Evolutionary conservation across 1,140 invertebrate species (phyloP).

Genomic region (Drosophila bocqueti): DNA sequence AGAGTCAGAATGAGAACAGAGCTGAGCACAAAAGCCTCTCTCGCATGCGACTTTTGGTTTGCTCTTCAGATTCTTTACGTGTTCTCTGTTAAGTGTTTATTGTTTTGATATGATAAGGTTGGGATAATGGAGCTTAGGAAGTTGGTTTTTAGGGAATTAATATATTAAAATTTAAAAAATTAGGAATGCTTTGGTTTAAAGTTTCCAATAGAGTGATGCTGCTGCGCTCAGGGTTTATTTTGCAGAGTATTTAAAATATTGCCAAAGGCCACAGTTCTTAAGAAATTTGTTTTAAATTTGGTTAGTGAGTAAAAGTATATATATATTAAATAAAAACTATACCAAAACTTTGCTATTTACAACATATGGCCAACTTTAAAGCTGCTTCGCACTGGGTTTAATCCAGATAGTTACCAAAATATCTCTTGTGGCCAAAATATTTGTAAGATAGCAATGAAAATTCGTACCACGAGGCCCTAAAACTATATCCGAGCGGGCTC

Average conservation of each 20-base stretch:
- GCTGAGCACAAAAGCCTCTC: conserved; percentile 17
- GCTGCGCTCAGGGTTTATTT: too few relatives aligned
- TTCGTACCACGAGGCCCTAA: neutral
- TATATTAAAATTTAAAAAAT: neutral
- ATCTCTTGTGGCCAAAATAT: neutral
- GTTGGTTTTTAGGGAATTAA: neutral
- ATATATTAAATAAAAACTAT: too few relatives aligned
- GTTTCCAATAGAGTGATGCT: neutral
- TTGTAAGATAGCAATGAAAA: neutral
- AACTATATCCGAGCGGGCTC: too few relatives aligned
- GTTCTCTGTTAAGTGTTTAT: neutral
- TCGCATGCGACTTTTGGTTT: conserved; percentile 28
- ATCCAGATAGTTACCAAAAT: neutral
- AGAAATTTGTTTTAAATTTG: too few relatives aligned
- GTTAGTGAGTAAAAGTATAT: too few relatives aligned
- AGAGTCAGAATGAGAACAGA: conserved; percentile 30
- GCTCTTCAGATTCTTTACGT: too few relatives aligned
- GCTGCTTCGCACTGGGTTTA: too few relatives aligned
- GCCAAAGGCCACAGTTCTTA: neutral
- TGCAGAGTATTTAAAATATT: neutral
- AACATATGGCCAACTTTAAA: neutral
- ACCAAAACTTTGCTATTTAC: too few relatives aligned
- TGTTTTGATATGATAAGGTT: neutral
- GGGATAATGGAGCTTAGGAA: neutral
- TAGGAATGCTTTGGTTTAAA: neutral